phyloP scores from a whole-genome alignment of 2,888 invertebrate species.

The Diarsia dahlii region DNA sequence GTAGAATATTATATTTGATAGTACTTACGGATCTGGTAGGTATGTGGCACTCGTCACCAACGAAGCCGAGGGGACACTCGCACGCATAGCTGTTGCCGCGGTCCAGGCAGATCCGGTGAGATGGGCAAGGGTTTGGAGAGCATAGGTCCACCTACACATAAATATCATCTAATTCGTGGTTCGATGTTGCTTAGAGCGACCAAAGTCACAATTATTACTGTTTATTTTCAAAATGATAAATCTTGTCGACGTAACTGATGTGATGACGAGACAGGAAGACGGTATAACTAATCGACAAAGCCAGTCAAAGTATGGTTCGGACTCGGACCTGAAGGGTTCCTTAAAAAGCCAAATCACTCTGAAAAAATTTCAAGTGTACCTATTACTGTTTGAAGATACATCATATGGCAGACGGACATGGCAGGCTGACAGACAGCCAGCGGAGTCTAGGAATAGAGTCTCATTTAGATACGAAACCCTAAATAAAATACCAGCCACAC shows the following conservation, averaged over 20 bases:
- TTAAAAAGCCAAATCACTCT: background rate
- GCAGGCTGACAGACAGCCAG: background rate
- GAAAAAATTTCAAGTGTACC: background rate
- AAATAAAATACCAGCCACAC: background rate
- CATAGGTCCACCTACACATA: conserved; percentile 92
- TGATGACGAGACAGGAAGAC: background rate
- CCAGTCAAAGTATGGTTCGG: background rate
- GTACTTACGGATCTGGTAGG: conserved; percentile 91
- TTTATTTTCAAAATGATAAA: background rate
- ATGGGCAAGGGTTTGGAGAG: conserved; percentile 93
- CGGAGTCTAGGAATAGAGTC: background rate
- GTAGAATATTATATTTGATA: background rate
- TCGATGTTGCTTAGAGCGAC: background rate
- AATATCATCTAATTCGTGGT: background rate
- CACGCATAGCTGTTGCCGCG: conserved; percentile 94
- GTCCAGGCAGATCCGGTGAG: conserved; percentile 93
- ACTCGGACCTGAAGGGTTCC: background rate
- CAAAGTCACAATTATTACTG: background rate
- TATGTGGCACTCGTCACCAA: conserved; percentile 93
- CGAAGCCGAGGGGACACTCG: conserved; percentile 93
- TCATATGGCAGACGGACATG: background rate
- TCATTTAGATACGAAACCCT: background rate
- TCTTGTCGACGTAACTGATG: background rate
- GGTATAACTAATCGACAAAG: background rate
- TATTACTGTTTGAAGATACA: background rate